Evolutionary conservation across 2,113 vertebrate species (phyloP), one percentile per base, ranked within the genome.

Genomic region (Gadus chalcogrammus): DNA sequence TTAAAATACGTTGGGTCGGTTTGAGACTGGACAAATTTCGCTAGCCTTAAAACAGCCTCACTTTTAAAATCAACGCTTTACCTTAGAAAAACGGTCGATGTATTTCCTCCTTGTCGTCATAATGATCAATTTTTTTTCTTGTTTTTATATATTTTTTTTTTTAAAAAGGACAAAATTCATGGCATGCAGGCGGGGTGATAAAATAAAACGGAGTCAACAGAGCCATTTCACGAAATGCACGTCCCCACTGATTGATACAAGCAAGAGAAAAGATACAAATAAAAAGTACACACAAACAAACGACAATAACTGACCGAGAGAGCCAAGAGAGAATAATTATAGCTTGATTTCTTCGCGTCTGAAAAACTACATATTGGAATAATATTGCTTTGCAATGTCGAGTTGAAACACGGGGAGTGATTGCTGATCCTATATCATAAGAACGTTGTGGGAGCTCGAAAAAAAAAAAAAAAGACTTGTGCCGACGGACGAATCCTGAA

Each of bases 171-270:
- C 93, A 92, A 93, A 87, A 94, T 92, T 94, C 93, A 35, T 92
- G 93, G 90, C 92, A 93, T 96, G 95, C 94, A 96, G 83, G 90
- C 85, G 85, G 92, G 89, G 90, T 65, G 72, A 59, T 84, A 87
- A 85, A 42, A 75, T 79, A 85, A 81, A 31, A 5, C 18, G 55
- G 80, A 86, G 76, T 69, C 84, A 88, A 92, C 93, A 88, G 81
- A 91, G 86, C 94, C 95, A 95, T 82, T 92, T 77, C 94, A 95
- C 94, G 88, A 93, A 93, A 97, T 96, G 96, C 96, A 97, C 95
- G 93, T 93, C 93, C 95, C 95, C 95, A 94, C 93, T 96, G 96
- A 97, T 97, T 97, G 96, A 97, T 94, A 97, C 94, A 93, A 97
- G 95, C 95, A 94, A 93, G 87, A 74, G 68, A 64, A 60, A 38